Evolutionary conservation across 2,797 vertebrate species (phyloP).

Genomic region (Decapterus maruadsi): DNA sequence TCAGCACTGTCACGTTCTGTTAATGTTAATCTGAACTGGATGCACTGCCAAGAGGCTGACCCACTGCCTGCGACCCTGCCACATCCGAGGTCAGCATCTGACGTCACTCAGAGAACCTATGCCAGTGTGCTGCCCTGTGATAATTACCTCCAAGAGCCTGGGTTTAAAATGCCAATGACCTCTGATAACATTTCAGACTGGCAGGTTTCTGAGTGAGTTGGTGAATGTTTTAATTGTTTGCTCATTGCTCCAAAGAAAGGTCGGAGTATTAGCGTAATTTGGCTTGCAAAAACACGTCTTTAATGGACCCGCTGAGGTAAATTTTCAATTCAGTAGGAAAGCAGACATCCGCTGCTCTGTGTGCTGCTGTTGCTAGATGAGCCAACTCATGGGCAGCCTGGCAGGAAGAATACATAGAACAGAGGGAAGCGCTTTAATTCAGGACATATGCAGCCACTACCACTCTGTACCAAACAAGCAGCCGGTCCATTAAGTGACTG

Average conservation of each 20-base stretch:
- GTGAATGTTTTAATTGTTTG: neutral
- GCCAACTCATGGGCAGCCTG: neutral
- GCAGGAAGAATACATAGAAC: neutral
- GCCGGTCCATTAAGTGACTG: neutral
- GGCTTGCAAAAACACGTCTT: neutral
- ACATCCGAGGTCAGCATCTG: constrained; percentile 61
- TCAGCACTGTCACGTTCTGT: constrained; percentile 81
- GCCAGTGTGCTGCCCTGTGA: constrained; percentile 26
- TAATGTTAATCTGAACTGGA: constrained; percentile 79
- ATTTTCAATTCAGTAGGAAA: neutral
- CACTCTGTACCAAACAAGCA: neutral
- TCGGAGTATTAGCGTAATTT: neutral
- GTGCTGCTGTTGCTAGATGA: neutral
- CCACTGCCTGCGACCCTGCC: constrained; percentile 68
- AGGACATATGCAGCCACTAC: constrained; percentile 1
- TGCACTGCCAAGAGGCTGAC: constrained; percentile 65
- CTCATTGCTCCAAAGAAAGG: neutral
- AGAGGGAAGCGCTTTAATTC: constrained; percentile 4
- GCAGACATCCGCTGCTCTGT: constrained; percentile 3
- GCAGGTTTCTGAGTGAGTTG: neutral
- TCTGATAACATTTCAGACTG: constrained; percentile 14
- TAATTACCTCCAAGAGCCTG: constrained; percentile 44
- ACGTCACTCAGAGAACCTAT: constrained; percentile 55
- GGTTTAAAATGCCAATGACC: constrained; percentile 41
- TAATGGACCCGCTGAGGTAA: neutral